Percentiles rank a stretch among this genome's conserved stretches.
Evolutionary conservation across 2,888 invertebrate genomes (phyloP).

Genomic region (Mechanitis mazaeus): DNA sequence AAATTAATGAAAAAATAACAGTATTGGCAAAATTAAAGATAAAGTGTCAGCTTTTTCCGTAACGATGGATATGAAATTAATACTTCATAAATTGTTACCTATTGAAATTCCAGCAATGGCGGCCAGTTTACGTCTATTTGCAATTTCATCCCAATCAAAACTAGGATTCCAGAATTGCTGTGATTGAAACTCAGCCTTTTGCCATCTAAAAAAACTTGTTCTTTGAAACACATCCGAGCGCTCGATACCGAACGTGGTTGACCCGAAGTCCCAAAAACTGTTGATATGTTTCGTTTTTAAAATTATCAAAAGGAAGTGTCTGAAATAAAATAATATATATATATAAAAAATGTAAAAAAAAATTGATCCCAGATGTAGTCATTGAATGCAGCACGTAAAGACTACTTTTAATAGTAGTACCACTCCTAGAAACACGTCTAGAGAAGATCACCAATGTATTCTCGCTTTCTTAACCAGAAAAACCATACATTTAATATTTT

Average conservation of each 20-base stretch:
- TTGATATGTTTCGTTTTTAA: neutral
- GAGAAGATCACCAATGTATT: too few relatives aligned
- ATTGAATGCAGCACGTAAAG: too few relatives aligned
- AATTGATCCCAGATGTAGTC: too few relatives aligned
- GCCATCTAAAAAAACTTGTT: conserved; percentile 33
- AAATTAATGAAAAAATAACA: too few relatives aligned
- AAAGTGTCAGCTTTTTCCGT: too few relatives aligned
- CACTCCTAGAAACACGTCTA: too few relatives aligned
- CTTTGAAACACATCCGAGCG: conserved; percentile 16
- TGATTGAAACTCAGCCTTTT: conserved; percentile 20
- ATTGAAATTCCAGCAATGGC: conserved; percentile 30
- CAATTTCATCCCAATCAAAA: conserved; percentile 28
- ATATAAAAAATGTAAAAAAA: too few relatives aligned
- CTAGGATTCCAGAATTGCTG: conserved; percentile 13
- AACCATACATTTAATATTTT: too few relatives aligned
- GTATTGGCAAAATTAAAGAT: too few relatives aligned
- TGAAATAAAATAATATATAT: conserved; percentile 8
- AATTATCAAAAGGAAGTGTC: conserved; percentile 8
- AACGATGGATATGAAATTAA: neutral
- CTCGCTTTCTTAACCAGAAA: too few relatives aligned
- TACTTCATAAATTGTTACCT: conserved; percentile 15
- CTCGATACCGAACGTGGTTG: conserved; percentile 22
- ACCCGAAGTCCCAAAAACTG: conserved; percentile 31
- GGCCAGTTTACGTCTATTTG: conserved; percentile 18
- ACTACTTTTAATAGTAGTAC: too few relatives aligned